Base-by-base conservation (phyloP, 2,113 vertebrate genomes). In the Mesoclemmys tuberculata region DNA sequence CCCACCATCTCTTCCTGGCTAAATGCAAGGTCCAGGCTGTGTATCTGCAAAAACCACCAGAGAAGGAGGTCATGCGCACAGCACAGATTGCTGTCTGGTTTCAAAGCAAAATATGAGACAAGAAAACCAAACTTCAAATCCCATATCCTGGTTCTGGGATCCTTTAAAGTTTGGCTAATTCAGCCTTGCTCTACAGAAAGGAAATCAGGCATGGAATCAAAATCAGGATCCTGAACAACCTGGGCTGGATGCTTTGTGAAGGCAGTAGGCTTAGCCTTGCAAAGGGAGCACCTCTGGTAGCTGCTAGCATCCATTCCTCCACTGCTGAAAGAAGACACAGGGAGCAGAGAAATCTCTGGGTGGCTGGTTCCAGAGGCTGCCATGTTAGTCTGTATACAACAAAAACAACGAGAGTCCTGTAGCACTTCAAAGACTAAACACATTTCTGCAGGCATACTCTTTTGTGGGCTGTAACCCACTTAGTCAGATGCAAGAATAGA, bases 11-110 rank as follows among this genome's bases (percentile, higher is more conserved):
- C 96, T 91, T 98, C 97, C 94, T 98, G 97, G 96, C 97, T 97
- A 92, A 74, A 91, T 2, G 79, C 80, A 91, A 96, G 92, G 95
- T 96, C 95, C 95, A 91, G 92, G 87, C 92, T 93, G 92, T 90
- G 95, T 90, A 91, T 92, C 98, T 98, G 97, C 93, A 98, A 98
- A 96, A 98, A 92, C 88, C 93, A 98, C 74, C 97, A 98, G 94
- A 97, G 83, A 94, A 90, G 92, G 51, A 9, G 91, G 85, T 91
- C 88, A 97, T 74, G 93, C n/a, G 94, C 97, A 94, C 26, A 82
- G 95, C 78, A 80, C 92, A 82, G 4, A 44, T 79, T 90, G 56
- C 74, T 86, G 88, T 41, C 88, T 1, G 7, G 80, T 83, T 91
- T 27, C 31, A 77, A 79, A 87, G 93, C 56, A 80, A 83, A 74